These are phyloP conservation scores for Zosterops lateralis DNA, from an alignment of 2,113 vertebrate genomes.

Conservation along the genomic window DNA sequence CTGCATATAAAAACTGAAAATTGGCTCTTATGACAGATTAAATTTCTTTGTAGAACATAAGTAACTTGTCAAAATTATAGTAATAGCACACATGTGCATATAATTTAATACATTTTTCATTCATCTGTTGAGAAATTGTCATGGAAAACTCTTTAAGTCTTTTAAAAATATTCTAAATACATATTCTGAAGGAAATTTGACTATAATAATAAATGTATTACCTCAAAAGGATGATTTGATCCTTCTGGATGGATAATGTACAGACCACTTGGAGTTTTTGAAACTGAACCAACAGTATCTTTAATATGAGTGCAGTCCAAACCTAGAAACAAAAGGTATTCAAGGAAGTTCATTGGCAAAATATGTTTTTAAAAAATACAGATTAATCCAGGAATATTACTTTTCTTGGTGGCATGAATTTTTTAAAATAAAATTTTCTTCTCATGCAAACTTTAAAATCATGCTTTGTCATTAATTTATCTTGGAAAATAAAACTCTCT, in stretches of 20 bases:
- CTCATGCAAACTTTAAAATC: background rate
- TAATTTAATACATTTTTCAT: background rate
- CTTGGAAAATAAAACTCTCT: constrained; percentile 9
- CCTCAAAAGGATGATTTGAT: constrained; percentile 89
- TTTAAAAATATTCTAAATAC: background rate
- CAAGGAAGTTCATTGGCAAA: background rate
- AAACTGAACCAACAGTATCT: constrained; percentile 81
- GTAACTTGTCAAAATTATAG: background rate
- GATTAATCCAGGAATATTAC: background rate
- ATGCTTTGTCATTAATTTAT: background rate
- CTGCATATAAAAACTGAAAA: background rate
- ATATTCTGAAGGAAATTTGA: background rate
- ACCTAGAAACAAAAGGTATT: constrained; percentile 68
- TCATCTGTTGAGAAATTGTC: background rate
- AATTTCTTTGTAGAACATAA: background rate
- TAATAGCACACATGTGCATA: background rate
- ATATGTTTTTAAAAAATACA: background rate
- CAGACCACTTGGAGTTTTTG: constrained; percentile 91
- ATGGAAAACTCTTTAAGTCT: background rate
- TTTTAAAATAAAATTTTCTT: background rate
- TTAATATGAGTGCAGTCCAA: constrained; percentile 90
- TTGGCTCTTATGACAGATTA: background rate
- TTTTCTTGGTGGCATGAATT: background rate
- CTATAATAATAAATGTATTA: constrained; percentile 57
- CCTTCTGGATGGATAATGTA: constrained; percentile 90